Percentiles rank a stretch among this genome's conserved stretches.
Conservation (phyloP, 1,140 invertebrate species). For the Thaumetopoea pityocampa region DNA sequence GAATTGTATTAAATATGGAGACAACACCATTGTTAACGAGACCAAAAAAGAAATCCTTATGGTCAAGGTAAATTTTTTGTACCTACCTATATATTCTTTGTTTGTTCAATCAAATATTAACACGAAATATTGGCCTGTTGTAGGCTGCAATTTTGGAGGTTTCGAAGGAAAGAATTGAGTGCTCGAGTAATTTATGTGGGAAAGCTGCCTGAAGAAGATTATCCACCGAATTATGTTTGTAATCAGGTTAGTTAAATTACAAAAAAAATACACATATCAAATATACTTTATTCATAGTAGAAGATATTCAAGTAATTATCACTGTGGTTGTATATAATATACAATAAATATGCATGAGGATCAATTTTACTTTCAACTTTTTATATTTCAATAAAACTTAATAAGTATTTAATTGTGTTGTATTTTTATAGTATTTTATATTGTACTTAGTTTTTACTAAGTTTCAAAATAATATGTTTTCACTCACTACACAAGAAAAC, state of each 20-base stretch:
- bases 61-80: conserved; percentile 54
- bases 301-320: too few species aligned
- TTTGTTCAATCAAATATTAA: conserved; percentile 11
- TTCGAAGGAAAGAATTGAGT: conserved; percentile 53
- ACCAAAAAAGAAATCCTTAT: conserved; percentile 62
- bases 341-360: too few species aligned
- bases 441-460: too few species aligned
- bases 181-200: conserved; percentile 67
- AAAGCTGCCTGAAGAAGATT: conserved; percentile 83
- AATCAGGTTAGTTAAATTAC: conserved; percentile 81
- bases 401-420: too few species aligned
- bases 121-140: conserved; percentile 24
- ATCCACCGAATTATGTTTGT: conserved; percentile 96
- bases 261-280: neutral
- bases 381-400: too few species aligned
- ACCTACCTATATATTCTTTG: conserved; percentile 21
- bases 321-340: too few species aligned
- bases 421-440: too few species aligned
- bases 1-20: conserved; percentile 43
- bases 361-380: too few species aligned
- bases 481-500: too few species aligned
- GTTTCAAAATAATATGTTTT: too few species aligned
- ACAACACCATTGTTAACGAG: conserved; percentile 60
- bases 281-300: neutral
- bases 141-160: conserved; percentile 51